These are phyloP conservation scores for Apogon hyalosoma DNA, from an alignment of 2,797 vertebrate genomes.

Conservation along the genomic window DNA sequence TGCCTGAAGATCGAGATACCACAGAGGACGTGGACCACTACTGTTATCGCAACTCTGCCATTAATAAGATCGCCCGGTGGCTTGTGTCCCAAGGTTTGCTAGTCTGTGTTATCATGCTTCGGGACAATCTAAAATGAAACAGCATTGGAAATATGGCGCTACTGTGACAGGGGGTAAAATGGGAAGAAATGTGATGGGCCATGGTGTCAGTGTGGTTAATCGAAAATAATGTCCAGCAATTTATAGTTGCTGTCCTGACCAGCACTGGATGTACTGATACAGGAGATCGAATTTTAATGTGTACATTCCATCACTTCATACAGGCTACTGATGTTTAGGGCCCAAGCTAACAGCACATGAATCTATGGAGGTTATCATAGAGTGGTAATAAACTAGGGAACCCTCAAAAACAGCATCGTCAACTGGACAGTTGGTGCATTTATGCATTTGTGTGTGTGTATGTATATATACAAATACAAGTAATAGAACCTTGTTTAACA, in stretches of 20 bases:
- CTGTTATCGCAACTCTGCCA: slow-evolving; percentile 67
- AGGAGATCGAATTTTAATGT: slow-evolving; percentile 83
- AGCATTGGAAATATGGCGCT: slow-evolving; percentile 62
- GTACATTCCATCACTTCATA: slow-evolving; percentile 77
- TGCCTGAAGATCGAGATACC: slow-evolving; percentile 74
- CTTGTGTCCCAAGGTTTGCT: slow-evolving; percentile 62
- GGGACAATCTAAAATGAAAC: slow-evolving; percentile 76
- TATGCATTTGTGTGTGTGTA: background rate
- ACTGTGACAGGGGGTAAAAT: slow-evolving; percentile 64
- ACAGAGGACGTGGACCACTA: slow-evolving; percentile 59
- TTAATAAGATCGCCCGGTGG: slow-evolving; percentile 67
- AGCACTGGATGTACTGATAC: slow-evolving; percentile 78
- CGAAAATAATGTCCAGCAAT: slow-evolving; percentile 82
- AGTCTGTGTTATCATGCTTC: slow-evolving; percentile 67
- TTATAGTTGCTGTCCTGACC: slow-evolving; percentile 78
- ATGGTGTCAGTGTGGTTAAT: slow-evolving; percentile 78
- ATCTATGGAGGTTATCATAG: slow-evolving; percentile 73
- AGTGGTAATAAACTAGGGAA: slow-evolving; percentile 58
- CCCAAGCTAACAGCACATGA: slow-evolving; percentile 63
- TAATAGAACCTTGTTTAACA: slow-evolving; percentile 35
- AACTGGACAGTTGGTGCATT: slow-evolving; percentile 14
- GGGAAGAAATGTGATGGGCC: slow-evolving; percentile 70
- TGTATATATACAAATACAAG: slow-evolving; percentile 3
- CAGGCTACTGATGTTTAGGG: slow-evolving; percentile 73
- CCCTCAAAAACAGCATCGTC: slow-evolving; percentile 36